phyloP scores from a whole-genome alignment of 2,888 invertebrate species.

The Nephrotoma flavescens region DNA sequence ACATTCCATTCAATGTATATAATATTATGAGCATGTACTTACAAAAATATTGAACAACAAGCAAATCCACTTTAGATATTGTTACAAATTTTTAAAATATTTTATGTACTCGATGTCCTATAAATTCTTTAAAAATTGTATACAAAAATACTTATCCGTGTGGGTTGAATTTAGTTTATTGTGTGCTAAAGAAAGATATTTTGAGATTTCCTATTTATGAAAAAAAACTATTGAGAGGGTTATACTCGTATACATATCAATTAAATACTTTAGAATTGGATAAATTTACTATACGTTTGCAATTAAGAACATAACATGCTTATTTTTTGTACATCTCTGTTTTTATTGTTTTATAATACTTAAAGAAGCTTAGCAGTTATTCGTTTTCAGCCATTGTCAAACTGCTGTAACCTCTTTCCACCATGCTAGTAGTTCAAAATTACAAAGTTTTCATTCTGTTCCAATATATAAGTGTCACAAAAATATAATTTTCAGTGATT shows the following conservation, averaged over 20 bases:
- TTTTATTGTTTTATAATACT: no score
- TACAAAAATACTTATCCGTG: neutral
- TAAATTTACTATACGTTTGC: neutral
- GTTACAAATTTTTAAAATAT: neutral
- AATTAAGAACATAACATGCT: neutral
- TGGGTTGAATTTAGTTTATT: neutral
- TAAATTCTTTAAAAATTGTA: neutral
- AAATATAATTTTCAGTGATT: no score
- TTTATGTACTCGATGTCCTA: neutral
- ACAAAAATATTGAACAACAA: neutral
- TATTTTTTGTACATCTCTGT: neutral
- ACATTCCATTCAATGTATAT: neutral
- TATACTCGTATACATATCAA: neutral
- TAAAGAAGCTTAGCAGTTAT: no score
- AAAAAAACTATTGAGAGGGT: neutral
- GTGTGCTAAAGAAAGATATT: neutral
- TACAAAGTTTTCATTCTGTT: no score
- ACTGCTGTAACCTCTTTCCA: no score
- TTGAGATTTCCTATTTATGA: neutral
- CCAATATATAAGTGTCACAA: no score
- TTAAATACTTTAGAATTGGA: neutral
- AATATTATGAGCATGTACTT: neutral
- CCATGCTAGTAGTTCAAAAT: no score
- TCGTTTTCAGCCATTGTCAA: no score
- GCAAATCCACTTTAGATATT: neutral